Evolutionary conservation across 2,113 vertebrate species (phyloP).

Genomic region (Vulpes vulpes): DNA sequence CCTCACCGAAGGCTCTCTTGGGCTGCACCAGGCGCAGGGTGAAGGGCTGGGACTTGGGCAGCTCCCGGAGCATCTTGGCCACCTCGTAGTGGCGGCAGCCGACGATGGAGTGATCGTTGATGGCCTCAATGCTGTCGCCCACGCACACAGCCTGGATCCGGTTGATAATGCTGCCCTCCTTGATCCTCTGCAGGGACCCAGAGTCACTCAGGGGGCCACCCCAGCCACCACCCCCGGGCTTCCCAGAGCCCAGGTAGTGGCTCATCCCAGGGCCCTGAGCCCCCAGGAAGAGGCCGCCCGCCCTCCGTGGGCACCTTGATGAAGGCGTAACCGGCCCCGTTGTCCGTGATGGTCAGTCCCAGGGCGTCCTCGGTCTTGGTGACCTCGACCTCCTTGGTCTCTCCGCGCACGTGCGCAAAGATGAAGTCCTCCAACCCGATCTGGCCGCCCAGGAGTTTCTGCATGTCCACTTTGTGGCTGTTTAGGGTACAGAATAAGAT

Average conservation of each 20-base stretch:
- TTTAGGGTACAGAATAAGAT: constrained; percentile 99
- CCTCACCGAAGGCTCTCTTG: constrained; percentile 97
- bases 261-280: rapidly evolving
- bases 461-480: constrained; percentile 99
- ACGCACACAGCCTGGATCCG: constrained; percentile 92
- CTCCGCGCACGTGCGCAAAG: constrained; percentile 96
- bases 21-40: constrained; percentile 96
- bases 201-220: neutral
- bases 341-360: constrained; percentile 99
- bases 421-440: constrained; percentile 99
- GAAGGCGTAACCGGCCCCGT: constrained; percentile 97
- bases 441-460: constrained; percentile 97
- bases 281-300: neutral
- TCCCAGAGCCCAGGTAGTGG: neutral
- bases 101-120: constrained; percentile 98
- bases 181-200: constrained; percentile 92
- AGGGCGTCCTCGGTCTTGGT: constrained; percentile 96
- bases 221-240: rapidly evolving
- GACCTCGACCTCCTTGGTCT: constrained; percentile 98
- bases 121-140: constrained; percentile 98
- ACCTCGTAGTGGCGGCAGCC: constrained; percentile 99
- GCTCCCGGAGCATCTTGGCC: constrained; percentile 98
- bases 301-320: constrained; percentile 91
- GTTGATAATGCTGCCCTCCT: constrained; percentile 97
- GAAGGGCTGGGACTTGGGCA: constrained; percentile 93